These are phyloP conservation scores for Biston stratarius DNA, from an alignment of 2,888 invertebrate species.

Conservation along the genomic window DNA sequence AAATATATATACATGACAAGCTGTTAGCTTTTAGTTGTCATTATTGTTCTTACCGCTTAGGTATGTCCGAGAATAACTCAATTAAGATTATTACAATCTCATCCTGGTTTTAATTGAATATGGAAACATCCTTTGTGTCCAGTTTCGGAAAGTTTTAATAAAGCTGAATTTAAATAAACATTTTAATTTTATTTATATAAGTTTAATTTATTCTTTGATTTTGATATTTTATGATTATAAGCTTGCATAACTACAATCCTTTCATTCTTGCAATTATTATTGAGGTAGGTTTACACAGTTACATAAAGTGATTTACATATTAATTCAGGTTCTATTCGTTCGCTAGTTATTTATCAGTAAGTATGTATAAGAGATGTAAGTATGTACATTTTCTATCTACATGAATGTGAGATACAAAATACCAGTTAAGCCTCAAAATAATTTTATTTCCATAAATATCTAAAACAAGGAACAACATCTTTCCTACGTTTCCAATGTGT, in stretches of 20 bases:
- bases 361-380: neutral
- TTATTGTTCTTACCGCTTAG: slow-evolving; percentile 1
- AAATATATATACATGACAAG: too few species aligned
- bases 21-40: neutral
- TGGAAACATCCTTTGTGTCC: slow-evolving; percentile 47
- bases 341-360: neutral
- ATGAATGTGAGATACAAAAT: slow-evolving; percentile 43
- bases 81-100: slow-evolving; percentile 60
- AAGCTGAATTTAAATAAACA: slow-evolving; percentile 11
- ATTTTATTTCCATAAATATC: slow-evolving; percentile 79
- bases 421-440: slow-evolving; percentile 76
- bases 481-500: slow-evolving; percentile 78
- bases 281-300: too few species aligned
- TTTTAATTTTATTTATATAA: neutral
- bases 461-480: slow-evolving; percentile 78
- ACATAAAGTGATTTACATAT: neutral
- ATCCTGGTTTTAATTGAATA: slow-evolving; percentile 58
- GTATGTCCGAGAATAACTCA: slow-evolving; percentile 46
- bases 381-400: neutral
- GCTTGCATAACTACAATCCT: neutral
- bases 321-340: neutral
- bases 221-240: neutral
- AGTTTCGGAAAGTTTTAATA: slow-evolving; percentile 33
- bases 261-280: neutral
- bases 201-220: slow-evolving; percentile 7